phyloP scores from a whole-genome alignment of 2,888 invertebrate species.

The Neocrepidodera transversa region DNA sequence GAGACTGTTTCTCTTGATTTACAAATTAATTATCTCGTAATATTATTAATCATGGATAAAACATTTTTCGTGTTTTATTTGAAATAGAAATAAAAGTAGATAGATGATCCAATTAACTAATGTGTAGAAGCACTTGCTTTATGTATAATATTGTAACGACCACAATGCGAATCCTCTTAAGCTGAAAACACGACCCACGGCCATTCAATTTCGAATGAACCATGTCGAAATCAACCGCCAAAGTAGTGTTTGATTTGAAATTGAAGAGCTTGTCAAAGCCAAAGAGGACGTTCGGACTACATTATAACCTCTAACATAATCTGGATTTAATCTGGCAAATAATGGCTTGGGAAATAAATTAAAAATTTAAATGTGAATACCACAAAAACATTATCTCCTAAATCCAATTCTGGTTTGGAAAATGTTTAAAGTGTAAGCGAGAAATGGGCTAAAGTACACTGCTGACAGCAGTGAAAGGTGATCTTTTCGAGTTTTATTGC shows the following conservation, averaged over 20 bases:
- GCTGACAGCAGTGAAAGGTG: constrained; percentile 17
- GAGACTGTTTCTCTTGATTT: too few species aligned
- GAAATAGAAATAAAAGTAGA: too few species aligned
- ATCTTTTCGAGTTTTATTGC: constrained; percentile 25
- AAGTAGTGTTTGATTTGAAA: constrained; percentile 11
- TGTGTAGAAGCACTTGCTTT: neutral
- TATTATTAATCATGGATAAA: too few species aligned
- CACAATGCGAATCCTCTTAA: neutral
- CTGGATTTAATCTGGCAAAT: too few species aligned
- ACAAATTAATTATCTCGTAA: too few species aligned
- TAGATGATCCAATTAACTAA: too few species aligned
- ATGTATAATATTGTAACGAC: neutral
- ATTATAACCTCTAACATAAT: constrained; percentile 5
- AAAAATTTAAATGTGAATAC: too few species aligned
- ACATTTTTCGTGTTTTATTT: too few species aligned
- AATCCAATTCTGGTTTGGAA: neutral
- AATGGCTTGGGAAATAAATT: too few species aligned
- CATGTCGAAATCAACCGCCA: constrained; percentile 1
- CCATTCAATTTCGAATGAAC: constrained; percentile 1
- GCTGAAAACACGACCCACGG: neutral
- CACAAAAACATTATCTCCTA: too few species aligned
- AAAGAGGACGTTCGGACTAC: constrained; percentile 5
- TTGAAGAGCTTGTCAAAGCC: constrained; percentile 9
- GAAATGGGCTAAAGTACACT: neutral
- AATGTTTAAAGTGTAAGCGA: too few species aligned